A percentile compares a stretch with the other conserved stretches of the same genome.
Conservation (phyloP, 2,797 vertebrate species). For the Bucorvus abyssinicus region DNA sequence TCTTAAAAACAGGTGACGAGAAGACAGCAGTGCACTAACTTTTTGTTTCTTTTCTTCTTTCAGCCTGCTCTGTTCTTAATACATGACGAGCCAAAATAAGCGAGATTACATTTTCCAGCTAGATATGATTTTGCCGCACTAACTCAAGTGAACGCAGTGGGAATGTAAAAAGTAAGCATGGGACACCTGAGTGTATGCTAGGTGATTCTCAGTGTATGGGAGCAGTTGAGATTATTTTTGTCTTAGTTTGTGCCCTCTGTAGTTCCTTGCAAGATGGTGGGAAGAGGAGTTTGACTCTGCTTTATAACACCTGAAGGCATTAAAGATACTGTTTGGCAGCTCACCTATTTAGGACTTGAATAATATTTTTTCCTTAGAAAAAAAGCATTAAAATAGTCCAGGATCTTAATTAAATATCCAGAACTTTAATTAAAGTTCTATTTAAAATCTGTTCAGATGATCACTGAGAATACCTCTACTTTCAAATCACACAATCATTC, state of each 20-base stretch:
- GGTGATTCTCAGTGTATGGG: not conserved
- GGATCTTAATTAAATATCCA: not conserved
- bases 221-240: not conserved
- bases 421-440: not conserved
- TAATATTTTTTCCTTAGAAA: not conserved
- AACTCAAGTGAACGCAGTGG: not conserved
- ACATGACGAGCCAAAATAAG: not conserved
- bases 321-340: not conserved
- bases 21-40: not conserved
- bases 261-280: not conserved
- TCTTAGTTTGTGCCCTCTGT: not conserved
- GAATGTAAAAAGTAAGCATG: not conserved
- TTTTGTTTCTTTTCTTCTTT: not conserved
- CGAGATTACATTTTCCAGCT: not conserved
- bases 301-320: not conserved
- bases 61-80: not conserved
- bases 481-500: not conserved
- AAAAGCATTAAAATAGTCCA: not conserved
- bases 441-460: not conserved
- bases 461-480: not conserved
- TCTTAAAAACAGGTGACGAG: not conserved
- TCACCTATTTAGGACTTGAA: not conserved
- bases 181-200: not conserved
- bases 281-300: not conserved
- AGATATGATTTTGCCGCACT: not conserved